Base-by-base conservation (phyloP, 1,140 invertebrate species). In the Brachystomella parvula region DNA sequence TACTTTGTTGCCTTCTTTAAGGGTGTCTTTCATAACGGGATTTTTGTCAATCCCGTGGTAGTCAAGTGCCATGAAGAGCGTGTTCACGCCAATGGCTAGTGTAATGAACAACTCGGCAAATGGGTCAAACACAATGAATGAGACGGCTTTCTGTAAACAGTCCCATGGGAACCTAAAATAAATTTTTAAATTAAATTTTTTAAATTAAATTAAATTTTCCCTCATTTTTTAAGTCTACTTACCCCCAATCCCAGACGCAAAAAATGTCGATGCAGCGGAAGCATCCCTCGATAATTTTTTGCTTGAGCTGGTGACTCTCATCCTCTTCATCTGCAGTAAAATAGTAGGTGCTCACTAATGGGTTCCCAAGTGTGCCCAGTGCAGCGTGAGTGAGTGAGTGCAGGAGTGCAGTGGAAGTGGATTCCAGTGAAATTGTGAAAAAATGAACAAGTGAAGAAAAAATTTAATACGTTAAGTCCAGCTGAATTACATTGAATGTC, bases 71-170 rank as follows among this genome's bases (percentile, higher is more conserved):
- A 98, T 98, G 81, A 98, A 98, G 64, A 95, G 82, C 0, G 96
- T 98, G 77, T 98, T 98, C 70, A 96, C 90, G 61, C 97, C 90
- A 80, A 98, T 98, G 80, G 94, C 98, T 47, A 98, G 82, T 6
- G 94, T 98, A 77, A 98, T 98, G 80, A 98, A 97, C 67, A 98
- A 82, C 78, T 98, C 96, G 69, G 97, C 92, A 77, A 98, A 98
- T 3, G 95, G 93, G 83, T 98, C 94, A 79, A 97, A 95, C 62
- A 98, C 94, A 73, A 98, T 82, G 19, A 96, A 80, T 1, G 87
- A 85, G n/a, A 96, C 85, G 78, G 88, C 87, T 77, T 93, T 88
- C 81, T 95, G 90, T 76, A 96, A 85, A 77, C 87, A 88, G 66
- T 94, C 82, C 90, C 93, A 96, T 71, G 86, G 83, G 81, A 85